These are phyloP conservation scores for Chlorocebus sabaeus DNA, from an alignment of 2,113 vertebrate species.

Conservation along the genomic window DNA sequence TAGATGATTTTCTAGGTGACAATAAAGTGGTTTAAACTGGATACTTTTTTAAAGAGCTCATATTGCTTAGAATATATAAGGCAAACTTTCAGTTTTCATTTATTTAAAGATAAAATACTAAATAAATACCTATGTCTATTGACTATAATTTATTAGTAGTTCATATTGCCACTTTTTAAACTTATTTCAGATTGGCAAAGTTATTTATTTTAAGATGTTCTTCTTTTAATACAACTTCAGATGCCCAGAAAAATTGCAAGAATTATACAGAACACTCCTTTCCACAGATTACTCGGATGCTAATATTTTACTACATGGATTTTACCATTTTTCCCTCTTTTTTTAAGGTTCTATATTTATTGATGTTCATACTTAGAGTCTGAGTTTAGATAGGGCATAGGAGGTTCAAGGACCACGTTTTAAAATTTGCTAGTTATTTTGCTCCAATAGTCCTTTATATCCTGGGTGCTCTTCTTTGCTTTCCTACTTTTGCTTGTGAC, in stretches of 20 bases:
- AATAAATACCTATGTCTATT: neutral
- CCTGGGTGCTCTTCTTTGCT: neutral
- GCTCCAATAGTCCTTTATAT: neutral
- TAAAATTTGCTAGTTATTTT: neutral
- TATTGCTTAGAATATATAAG: neutral
- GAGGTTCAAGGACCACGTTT: neutral
- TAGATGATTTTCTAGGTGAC: neutral
- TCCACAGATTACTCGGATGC: neutral
- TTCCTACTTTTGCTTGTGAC: neutral
- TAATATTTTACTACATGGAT: neutral
- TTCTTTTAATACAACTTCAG: neutral
- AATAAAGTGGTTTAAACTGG: neutral
- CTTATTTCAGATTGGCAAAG: neutral
- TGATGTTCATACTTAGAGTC: neutral
- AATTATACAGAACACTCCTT: neutral
- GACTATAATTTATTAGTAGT: neutral
- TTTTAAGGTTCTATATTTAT: neutral
- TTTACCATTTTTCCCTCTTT: neutral
- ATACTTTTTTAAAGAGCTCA: neutral
- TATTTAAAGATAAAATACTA: slow-evolving; percentile 5
- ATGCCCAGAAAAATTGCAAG: neutral
- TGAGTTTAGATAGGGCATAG: neutral
- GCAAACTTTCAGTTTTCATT: neutral
- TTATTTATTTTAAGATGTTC: neutral
- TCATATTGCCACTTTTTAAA: neutral